Percentiles rank a stretch among this genome's conserved stretches.
These are phyloP conservation scores for Helicoverpa zea DNA, from an alignment of 1,140 invertebrate species.

Conservation along the genomic window DNA sequence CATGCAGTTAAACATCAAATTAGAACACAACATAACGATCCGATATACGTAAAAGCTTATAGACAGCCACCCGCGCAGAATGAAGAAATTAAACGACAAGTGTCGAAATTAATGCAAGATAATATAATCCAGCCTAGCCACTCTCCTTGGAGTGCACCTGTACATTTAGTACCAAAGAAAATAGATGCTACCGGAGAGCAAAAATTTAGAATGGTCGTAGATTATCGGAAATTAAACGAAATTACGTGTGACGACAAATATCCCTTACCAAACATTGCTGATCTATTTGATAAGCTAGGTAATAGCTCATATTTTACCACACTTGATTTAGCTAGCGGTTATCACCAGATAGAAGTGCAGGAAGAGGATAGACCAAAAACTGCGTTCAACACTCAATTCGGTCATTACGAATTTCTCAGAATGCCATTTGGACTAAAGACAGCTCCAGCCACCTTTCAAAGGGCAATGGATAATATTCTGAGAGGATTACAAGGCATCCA, in stretches of 20 bases:
- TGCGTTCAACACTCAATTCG: no score
- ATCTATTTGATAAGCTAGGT: no score
- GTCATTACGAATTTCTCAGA: no score
- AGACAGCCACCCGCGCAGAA: not conserved
- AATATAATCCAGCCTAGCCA: no score
- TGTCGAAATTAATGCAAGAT: not conserved
- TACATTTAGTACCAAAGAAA: constrained; percentile 46
- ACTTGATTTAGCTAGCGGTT: constrained; percentile 36
- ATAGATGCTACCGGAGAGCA: constrained; percentile 36
- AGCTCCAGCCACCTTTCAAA: no score
- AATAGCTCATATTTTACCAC: constrained; percentile 22
- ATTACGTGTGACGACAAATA: constrained; percentile 37
- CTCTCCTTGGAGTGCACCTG: constrained; percentile 39
- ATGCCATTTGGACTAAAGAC: no score
- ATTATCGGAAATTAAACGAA: constrained; percentile 37
- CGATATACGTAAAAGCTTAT: not conserved
- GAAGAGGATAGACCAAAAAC: constrained; percentile 17
- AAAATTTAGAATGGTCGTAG: constrained; percentile 42
- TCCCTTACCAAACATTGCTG: constrained; percentile 40
- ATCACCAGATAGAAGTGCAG: constrained; percentile 33
- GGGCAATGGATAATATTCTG: no score
- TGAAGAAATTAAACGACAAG: not conserved
- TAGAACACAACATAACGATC: not conserved
- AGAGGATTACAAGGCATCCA: no score
- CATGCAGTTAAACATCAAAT: constrained; percentile 44